Percentiles rank a stretch among this genome's conserved stretches.
Conservation (phyloP, 2,797 vertebrate genomes). For the Nyctalus aviator region DNA sequence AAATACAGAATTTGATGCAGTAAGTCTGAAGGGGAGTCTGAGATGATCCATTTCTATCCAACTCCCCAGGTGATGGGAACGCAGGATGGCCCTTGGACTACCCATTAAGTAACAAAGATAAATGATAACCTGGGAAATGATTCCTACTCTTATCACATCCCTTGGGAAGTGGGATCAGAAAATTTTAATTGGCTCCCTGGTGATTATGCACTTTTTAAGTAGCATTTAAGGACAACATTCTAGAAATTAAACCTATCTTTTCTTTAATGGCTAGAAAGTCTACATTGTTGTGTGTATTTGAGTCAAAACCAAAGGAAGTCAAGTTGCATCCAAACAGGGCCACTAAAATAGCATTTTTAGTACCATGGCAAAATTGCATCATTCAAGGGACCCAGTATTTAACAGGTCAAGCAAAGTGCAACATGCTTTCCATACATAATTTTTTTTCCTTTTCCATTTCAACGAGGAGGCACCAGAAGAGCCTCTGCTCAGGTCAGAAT, state of each 20-base stretch:
- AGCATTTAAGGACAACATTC: background rate
- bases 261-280: slow-evolving; percentile 47
- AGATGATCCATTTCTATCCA: background rate
- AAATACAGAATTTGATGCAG: background rate
- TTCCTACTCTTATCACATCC: background rate
- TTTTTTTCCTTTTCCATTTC: background rate
- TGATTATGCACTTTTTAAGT: background rate
- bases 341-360: slow-evolving; percentile 39
- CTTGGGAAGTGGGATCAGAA: background rate
- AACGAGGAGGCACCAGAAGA: background rate
- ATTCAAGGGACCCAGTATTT: background rate
- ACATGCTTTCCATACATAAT: background rate
- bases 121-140: background rate
- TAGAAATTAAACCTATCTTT: background rate
- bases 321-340: background rate
- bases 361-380: slow-evolving; percentile 35
- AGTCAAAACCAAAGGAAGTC: slow-evolving; percentile 39
- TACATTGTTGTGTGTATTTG: background rate
- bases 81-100: background rate
- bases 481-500: background rate
- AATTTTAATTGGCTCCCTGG: slow-evolving; percentile 16
- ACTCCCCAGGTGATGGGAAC: background rate
- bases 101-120: background rate
- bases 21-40: background rate
- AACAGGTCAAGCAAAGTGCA: background rate